phyloP scores from a whole-genome alignment of 2,797 vertebrate genomes.

The Gymnothorax javanicus region DNA sequence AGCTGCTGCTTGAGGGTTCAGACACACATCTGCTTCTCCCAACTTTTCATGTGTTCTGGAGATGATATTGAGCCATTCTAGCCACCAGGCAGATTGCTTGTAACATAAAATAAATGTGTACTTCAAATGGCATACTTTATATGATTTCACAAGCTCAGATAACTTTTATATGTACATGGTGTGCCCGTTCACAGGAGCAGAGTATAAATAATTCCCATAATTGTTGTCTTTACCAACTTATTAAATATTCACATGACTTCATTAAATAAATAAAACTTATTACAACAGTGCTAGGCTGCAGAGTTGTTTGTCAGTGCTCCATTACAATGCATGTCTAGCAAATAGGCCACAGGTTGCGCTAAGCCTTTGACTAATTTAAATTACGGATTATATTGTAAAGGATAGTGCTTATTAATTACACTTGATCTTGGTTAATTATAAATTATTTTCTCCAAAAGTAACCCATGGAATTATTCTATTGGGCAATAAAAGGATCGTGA shows the following conservation, averaged over 20 bases:
- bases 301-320: background rate
- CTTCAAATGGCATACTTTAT: background rate
- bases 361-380: background rate
- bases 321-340: background rate
- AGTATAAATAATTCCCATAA: background rate
- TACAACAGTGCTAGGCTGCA: background rate
- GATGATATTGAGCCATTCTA: background rate
- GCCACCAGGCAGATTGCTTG: slow-evolving; percentile 9
- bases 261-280: background rate
- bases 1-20: background rate
- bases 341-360: background rate
- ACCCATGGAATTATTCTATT: background rate
- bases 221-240: background rate
- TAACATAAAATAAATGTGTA: background rate
- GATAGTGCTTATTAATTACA: slow-evolving; percentile 6
- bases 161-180: slow-evolving; percentile 1
- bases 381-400: background rate
- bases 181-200: background rate
- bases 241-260: slow-evolving; percentile 13
- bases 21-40: background rate
- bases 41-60: background rate
- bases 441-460: background rate
- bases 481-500: background rate
- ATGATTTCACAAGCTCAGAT: slow-evolving; percentile 3
- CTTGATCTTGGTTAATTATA: background rate